phyloP scores from a whole-genome alignment of 2,888 invertebrate genomes.

The Harpalus rufipes region DNA sequence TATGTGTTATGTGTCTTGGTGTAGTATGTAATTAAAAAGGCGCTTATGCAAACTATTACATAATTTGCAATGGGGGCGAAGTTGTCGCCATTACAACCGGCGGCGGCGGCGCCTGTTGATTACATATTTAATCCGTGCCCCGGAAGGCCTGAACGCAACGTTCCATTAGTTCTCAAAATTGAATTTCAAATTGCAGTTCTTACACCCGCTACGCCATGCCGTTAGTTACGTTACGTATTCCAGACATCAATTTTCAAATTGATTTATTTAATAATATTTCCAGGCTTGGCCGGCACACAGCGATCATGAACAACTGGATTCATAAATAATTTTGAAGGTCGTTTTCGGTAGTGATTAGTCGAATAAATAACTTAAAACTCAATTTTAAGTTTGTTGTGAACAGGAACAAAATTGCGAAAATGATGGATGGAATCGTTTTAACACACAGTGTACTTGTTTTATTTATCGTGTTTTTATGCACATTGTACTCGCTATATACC shows the following conservation, averaged over 20 bases:
- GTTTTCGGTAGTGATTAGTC: constrained; percentile 37
- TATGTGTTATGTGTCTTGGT: constrained; percentile 2
- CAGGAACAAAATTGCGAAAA: constrained; percentile 40
- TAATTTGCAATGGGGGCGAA: constrained; percentile 18
- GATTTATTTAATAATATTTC: constrained; percentile 55
- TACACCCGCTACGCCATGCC: constrained; percentile 20
- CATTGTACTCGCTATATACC: neutral
- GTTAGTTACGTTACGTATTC: constrained; percentile 3
- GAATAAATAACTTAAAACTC: constrained; percentile 49
- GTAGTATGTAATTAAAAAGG: constrained; percentile 19
- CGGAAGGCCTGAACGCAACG: constrained; percentile 48
- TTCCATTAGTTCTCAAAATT: constrained; percentile 61
- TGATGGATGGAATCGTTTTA: constrained; percentile 43
- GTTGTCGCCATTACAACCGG: constrained; percentile 28
- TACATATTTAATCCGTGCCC: constrained; percentile 44
- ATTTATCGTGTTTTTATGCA: constrained; percentile 19
- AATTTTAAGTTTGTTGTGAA: constrained; percentile 34
- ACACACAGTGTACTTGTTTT: constrained; percentile 17
- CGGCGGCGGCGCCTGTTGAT: constrained; percentile 28
- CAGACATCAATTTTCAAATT: constrained; percentile 39
- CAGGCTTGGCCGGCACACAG: neutral
- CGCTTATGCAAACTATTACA: constrained; percentile 37
- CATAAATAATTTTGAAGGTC: constrained; percentile 37
- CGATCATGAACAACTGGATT: constrained; percentile 39
- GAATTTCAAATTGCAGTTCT: constrained; percentile 61